These are phyloP conservation scores for Erinaceus europaeus DNA, from an alignment of 2,113 vertebrate species.

Conservation along the genomic window DNA sequence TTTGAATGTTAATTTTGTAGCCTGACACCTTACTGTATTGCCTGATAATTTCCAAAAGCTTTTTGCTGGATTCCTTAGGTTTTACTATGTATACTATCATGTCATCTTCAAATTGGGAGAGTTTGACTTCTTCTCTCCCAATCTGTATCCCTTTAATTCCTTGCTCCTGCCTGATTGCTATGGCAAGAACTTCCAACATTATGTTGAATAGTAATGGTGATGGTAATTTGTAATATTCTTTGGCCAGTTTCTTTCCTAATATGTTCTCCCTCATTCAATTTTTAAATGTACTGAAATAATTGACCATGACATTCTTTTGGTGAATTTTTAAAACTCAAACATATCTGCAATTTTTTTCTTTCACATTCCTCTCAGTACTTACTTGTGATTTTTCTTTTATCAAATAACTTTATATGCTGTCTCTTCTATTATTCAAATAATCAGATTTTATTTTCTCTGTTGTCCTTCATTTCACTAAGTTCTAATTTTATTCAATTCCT, in stretches of 20 bases:
- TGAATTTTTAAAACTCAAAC: background rate
- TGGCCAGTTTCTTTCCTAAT: background rate
- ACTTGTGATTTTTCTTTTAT: background rate
- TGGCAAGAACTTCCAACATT: too few relatives aligned
- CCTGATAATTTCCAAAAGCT: too few relatives aligned
- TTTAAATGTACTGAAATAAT: background rate
- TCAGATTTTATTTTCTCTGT: background rate
- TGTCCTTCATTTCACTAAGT: background rate
- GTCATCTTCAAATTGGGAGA: too few relatives aligned
- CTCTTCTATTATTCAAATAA: constrained; percentile 3
- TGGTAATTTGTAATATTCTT: too few relatives aligned
- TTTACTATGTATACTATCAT: too few relatives aligned
- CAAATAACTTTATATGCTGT: background rate
- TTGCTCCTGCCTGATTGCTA: too few relatives aligned
- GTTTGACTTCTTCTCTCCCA: too few relatives aligned
- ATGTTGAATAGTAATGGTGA: too few relatives aligned
- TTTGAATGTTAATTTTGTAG: too few relatives aligned
- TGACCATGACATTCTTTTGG: background rate
- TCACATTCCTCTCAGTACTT: background rate
- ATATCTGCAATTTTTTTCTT: background rate
- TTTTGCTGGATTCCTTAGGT: too few relatives aligned
- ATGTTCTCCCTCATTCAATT: background rate
- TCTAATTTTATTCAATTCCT: background rate
- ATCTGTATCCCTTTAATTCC: too few relatives aligned
- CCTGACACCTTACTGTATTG: too few relatives aligned